Evolutionary conservation across 23 tunicate genomes (phyloP), one percentile per base, ranked within the genome.

Genomic region (Corella eumyota): DNA sequence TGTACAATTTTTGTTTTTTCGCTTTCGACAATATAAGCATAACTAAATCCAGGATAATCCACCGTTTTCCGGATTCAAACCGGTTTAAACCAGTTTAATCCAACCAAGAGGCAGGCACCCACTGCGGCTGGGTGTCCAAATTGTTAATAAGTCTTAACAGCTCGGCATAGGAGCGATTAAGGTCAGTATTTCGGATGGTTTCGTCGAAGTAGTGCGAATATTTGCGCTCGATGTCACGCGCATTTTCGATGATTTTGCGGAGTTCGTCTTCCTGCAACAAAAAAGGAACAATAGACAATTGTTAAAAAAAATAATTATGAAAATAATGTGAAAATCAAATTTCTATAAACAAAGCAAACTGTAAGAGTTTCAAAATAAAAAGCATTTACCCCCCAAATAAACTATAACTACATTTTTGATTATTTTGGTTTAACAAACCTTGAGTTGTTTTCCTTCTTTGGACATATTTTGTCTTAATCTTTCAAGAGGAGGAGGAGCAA

Each of bases 61-160:
- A n/a, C n/a, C n/a, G n/a, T n/a, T n/a, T n/a, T n/a, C n/a, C n/a
- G n/a, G n/a, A n/a, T n/a, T n/a, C n/a, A n/a, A n/a, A n/a, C n/a
- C n/a, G n/a, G n/a, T n/a, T n/a, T n/a, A n/a, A n/a, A n/a, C n/a
- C n/a, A n/a, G n/a, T n/a, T 36, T 62, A 62, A 30, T 90, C 97
- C 22, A 93, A 78, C 99, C 99, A 93, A 34, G 74, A 47, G 5
- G 87, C 95, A 30, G 99, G 99, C 61, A 93, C 99, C 99, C 99
- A 93, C 60, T 93, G 99, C 24, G 99, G 95, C 68, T 87, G 87
- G 15, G 90, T 83, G 71, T 93, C 99, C 1, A 93, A 79, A 61
- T 75, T 80, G 65, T 80, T 80, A 63, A 93, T 93, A 7, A 78
- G 72, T n/a, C 95, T 54, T 22, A 87, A 73, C 20, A 93, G 90